Evolutionary conservation across 2,113 vertebrate genomes (phyloP).

Genomic region (Cyphomyrus discorhynchus): DNA sequence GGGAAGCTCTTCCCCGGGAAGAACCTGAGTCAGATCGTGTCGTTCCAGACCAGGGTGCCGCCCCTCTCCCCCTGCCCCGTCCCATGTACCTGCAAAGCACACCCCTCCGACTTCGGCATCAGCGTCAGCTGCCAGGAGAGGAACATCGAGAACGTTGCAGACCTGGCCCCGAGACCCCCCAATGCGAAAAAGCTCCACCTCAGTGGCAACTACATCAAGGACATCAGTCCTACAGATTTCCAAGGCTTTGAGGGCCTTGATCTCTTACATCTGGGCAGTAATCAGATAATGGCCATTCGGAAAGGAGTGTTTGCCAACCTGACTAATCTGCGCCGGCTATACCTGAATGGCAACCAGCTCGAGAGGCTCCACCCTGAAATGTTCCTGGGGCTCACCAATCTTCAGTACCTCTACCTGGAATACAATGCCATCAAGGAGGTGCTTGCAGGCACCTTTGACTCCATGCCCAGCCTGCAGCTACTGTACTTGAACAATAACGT

Average conservation of each 20-base stretch:
- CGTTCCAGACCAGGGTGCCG: conserved; percentile 86
- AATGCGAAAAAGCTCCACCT: conserved; percentile 94
- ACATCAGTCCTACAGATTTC: conserved; percentile 78
- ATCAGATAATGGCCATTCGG: conserved; percentile 77
- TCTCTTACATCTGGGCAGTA: conserved; percentile 91
- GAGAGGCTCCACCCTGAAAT: conserved; percentile 90
- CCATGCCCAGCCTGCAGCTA: conserved; percentile 89
- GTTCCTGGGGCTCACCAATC: conserved; percentile 86
- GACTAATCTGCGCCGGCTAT: conserved; percentile 87
- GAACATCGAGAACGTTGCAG: conserved; percentile 77
- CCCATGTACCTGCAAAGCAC: conserved; percentile 87
- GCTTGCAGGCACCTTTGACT: conserved; percentile 86
- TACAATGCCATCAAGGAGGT: conserved; percentile 97
- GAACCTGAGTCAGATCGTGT: conserved; percentile 82
- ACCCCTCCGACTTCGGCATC: conserved; percentile 90
- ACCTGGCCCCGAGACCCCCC: conserved; percentile 77
- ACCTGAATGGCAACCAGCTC: conserved; percentile 92
- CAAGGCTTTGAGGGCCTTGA: conserved; percentile 89
- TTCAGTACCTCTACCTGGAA: conserved; percentile 96
- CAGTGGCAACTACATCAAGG: conserved; percentile 86
- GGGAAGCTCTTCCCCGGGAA: conserved; percentile 74
- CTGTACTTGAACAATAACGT: conserved; percentile 96
- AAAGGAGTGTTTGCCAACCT: conserved; percentile 88
- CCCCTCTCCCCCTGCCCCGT: conserved; percentile 76
- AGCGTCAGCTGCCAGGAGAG: conserved; percentile 93